Percentiles rank a stretch among this genome's conserved stretches.
Evolutionary conservation across 2,797 vertebrate species (phyloP).

Genomic region (Hipposideros larvatus): DNA sequence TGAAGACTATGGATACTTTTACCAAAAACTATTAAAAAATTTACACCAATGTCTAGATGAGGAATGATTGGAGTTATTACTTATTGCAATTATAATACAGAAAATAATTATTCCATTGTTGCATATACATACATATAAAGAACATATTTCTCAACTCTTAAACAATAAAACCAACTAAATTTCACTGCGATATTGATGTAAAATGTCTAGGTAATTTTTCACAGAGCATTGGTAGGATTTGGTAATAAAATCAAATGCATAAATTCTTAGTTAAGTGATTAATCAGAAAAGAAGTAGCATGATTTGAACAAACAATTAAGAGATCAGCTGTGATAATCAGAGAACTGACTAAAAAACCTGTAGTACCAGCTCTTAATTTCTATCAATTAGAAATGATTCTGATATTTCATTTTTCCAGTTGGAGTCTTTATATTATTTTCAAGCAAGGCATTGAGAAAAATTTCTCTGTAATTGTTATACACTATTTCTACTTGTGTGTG

Average conservation of each 20-base stretch:
- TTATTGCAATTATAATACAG: not conserved
- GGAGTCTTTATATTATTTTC: slow-evolving; percentile 46
- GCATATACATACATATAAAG: not conserved
- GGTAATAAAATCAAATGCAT: not conserved
- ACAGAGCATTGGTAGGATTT: not conserved
- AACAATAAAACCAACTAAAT: not conserved
- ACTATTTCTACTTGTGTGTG: not conserved
- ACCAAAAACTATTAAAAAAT: not conserved
- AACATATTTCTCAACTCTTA: not conserved
- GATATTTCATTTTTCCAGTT: not conserved
- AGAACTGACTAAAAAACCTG: not conserved
- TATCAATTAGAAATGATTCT: slow-evolving; percentile 19
- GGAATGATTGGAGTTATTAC: not conserved
- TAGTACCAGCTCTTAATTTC: not conserved
- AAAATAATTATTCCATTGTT: not conserved
- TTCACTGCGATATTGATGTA: not conserved
- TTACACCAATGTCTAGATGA: not conserved
- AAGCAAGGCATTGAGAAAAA: not conserved
- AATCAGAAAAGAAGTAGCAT: not conserved
- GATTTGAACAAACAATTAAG: not conserved
- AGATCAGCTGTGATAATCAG: not conserved
- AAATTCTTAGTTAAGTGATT: not conserved
- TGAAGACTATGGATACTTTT: not conserved
- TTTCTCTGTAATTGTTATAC: not conserved
- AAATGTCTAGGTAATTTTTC: not conserved